Evolutionary conservation across 2,888 invertebrate species (phyloP).

Genomic region (Nymphalis c-album): DNA sequence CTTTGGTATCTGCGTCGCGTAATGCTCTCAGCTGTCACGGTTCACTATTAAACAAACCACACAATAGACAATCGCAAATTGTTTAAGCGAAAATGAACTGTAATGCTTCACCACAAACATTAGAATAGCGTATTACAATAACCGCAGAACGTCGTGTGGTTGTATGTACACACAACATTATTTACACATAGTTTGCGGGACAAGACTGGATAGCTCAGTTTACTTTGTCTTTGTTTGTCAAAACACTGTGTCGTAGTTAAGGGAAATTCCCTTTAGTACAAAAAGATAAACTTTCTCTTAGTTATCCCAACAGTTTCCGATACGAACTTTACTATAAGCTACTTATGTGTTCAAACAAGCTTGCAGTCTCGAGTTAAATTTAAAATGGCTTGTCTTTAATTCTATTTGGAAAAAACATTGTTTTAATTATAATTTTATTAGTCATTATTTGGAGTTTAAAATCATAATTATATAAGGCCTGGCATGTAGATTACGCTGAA

Average conservation of each 20-base stretch:
- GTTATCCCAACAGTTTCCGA: conserved; percentile 10
- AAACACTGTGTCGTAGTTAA: conserved; percentile 16
- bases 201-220: conserved; percentile 23
- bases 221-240: conserved; percentile 26
- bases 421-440: background rate
- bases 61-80: background rate
- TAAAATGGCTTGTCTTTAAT: background rate
- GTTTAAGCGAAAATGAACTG: background rate
- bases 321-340: conserved; percentile 6
- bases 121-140: conserved; percentile 1
- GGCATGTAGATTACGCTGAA: no score
- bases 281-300: conserved; percentile 21
- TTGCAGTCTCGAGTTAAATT: conserved; percentile 1
- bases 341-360: background rate
- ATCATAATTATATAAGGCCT: no score
- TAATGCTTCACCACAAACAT: background rate
- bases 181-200: conserved; percentile 28
- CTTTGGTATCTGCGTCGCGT: conserved; percentile 3
- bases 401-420: background rate
- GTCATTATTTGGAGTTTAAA: no score
- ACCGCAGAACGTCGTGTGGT: conserved; percentile 4
- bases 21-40: conserved; percentile 8
- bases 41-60: conserved; percentile 5
- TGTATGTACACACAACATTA: conserved; percentile 19
- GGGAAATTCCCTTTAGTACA: conserved; percentile 24